Evolutionary conservation across 2,888 invertebrate genomes (phyloP), one percentile per base, ranked within the genome.

Genomic region (Diaperis boleti): DNA sequence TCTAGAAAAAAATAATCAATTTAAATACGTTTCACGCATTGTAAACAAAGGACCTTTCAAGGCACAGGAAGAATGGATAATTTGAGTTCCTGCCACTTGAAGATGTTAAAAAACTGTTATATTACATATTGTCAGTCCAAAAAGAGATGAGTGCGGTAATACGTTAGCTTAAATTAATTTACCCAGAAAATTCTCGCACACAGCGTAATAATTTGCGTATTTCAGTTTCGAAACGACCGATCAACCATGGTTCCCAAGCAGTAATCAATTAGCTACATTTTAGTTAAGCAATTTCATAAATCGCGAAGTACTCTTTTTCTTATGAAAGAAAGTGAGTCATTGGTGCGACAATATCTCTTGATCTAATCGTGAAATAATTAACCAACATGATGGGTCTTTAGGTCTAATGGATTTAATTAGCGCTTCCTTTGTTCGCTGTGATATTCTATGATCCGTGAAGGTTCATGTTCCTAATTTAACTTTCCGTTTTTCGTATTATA

Each of bases 241-340:
- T 56, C 44, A 45, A 44, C 22, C 56, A 20, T 45, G 56, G 44
- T 56, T 45, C 56, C 56, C 54, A 29, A n/a, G 13, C 4, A 15
- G n/a, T 31, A 42, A 54, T 54, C 54, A 42, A 54, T 54, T 18
- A 13, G 39, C 4, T 5, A 15, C 29, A 26, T 54, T 54, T 14
- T 41, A 15, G 7, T 18, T 7, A 31, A 47, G 14, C 31, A 18
- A 29, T 45, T 45, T 45, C 45, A 29, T 13, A 45, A 45, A 44
- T 11, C 11, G 17, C 41, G 44, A 44, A 17, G 45, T 26, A 10
- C 42, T 10, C 1, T 47, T 47, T 47, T 47, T 47, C 31, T 5
- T n/a, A 13, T n/a, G 42, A 42, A 26, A 47, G 35, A 33, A 49
- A 49, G 49, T 33, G 31, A 47, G 6, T 49, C 8, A 49, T 45